Conservation (phyloP, 2,113 vertebrate genomes). For the Falcunculus frontatus region DNA sequence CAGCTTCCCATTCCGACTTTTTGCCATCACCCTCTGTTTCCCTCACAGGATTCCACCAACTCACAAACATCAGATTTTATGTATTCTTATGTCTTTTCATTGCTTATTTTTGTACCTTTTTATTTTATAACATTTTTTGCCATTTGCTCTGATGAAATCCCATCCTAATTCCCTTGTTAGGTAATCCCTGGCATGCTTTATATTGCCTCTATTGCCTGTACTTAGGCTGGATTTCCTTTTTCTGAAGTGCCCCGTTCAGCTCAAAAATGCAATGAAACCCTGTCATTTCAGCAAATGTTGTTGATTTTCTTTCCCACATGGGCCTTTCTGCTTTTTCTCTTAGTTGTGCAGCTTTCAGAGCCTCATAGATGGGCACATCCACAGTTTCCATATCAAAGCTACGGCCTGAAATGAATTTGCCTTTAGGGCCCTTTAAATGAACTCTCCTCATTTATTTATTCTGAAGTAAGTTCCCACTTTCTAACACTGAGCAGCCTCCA, state of each 20-base stretch:
- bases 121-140: neutral
- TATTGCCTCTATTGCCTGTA: neutral
- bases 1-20: neutral
- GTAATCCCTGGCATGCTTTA: slow-evolving; percentile 29
- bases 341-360: neutral
- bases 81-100: neutral
- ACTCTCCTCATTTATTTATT: slow-evolving; percentile 37
- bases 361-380: neutral
- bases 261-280: neutral
- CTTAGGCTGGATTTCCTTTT: slow-evolving; percentile 41
- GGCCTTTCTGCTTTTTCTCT: slow-evolving; percentile 31
- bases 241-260: neutral
- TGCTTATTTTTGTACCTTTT: slow-evolving; percentile 18
- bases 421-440: slow-evolving; percentile 30
- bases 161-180: slow-evolving; percentile 38
- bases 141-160: neutral
- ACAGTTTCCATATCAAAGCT: neutral
- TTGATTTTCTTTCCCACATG: slow-evolving; percentile 29
- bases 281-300: neutral
- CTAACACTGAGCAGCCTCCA: slow-evolving; percentile 9
- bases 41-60: neutral
- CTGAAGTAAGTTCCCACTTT: neutral
- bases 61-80: neutral
- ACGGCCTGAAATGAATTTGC: neutral
- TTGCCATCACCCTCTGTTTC: neutral